Conservation (phyloP, 1,140 invertebrate genomes). For the Cotesia chilonis region DNA sequence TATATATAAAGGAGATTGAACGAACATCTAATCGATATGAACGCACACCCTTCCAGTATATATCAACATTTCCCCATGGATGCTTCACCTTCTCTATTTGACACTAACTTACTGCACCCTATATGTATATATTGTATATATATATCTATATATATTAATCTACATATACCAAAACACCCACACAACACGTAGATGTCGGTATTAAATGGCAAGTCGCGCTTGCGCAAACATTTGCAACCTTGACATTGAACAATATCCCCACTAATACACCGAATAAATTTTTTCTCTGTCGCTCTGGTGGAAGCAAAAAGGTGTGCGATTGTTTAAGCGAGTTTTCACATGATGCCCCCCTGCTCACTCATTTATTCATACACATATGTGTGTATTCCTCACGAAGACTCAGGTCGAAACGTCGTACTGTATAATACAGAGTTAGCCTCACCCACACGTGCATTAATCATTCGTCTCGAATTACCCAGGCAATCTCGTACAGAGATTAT, state of each 20-base stretch:
- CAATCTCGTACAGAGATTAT: constrained; percentile 27
- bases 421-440: constrained; percentile 15
- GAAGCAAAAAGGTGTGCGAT: neutral
- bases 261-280: constrained; percentile 16
- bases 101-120: constrained; percentile 9
- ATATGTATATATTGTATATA: constrained; percentile 34
- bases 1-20: neutral
- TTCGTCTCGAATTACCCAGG: constrained; percentile 29
- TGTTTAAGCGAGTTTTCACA: constrained; percentile 3
- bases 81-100: constrained; percentile 28
- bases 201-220: constrained; percentile 40
- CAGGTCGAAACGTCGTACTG: constrained; percentile 18
- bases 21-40: constrained; percentile 34
- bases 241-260: constrained; percentile 54
- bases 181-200: constrained; percentile 26
- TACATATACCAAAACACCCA: constrained; percentile 28
- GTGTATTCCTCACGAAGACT: neutral
- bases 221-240: constrained; percentile 53
- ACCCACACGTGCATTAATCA: constrained; percentile 29
- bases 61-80: constrained; percentile 29
- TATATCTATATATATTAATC: constrained; percentile 32
- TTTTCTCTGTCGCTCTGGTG: constrained; percentile 5
- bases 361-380: constrained; percentile 16
- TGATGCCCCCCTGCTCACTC: neutral
- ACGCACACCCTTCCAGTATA: constrained; percentile 25